Base-by-base conservation (phyloP, 1,140 invertebrate species). In the Cydia splendana region DNA sequence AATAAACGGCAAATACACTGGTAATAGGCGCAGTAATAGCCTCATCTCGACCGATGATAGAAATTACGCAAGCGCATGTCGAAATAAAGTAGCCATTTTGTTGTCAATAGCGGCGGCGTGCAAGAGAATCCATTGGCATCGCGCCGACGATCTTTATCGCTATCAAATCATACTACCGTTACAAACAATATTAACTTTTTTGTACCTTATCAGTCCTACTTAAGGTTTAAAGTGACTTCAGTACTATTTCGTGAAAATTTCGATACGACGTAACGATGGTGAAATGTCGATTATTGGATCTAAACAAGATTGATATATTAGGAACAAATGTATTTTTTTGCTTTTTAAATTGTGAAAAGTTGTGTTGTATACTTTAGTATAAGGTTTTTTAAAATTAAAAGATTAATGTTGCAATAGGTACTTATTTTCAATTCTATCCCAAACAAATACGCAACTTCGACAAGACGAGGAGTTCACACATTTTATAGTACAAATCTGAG, bases 141-240 rank as follows among this genome's bases (percentile, higher is more conserved):
- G 65, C 38, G 75, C 65, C 75, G 75, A 75, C 77, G 80, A 86
- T 85, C 65, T 78, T 77, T 80, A 88, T 88, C 85, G 77, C 62
- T 79, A 79, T 83, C 82, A 83, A 48, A 83, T 82, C 82, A 81
- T 38, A 71, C 34, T 71, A 45, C 67, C 65, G 65, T 67, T 67
- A 67, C 28, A 34, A 13, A 30, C 5, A 34, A 67, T 62, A 62
- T 9, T 13, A 34, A 24, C 65, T n/a, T 67, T 65, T 67, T 67
- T 38, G 65, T 4, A 34, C 30, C 28, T 34, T 67, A 67, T 34
- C 10, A n/a, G 12, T 34, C 12, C 12, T 34, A 38, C 65, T 30
- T 15, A 67, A 67, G 28, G 65, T 67, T 67, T 67, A 67, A 9
- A 67, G 65, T 67, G 0, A 67, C 24, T 67, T 67, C 0, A 15